A percentile compares a stretch with the other conserved stretches of the same genome.
These are phyloP conservation scores for Bombyx mori DNA, from an alignment of 1,140 invertebrate genomes.

Conservation along the genomic window ASM3026992v2 NC_085116.1:5576001-5576500, in stretches of 20 bases:
- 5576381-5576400: conserved; percentile 42
- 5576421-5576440: conserved; percentile 51
- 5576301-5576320: neutral
- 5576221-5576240: conserved; percentile 27
- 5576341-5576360: conserved; percentile 46
- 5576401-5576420: conserved; percentile 44
- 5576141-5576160: conserved; percentile 21
- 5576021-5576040: conserved; percentile 69
- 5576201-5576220: conserved; percentile 20
- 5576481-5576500: conserved; percentile 26
- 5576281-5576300: conserved; percentile 14
- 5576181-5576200: conserved; percentile 14
- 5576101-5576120: conserved; percentile 20
- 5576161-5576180: conserved; percentile 15
- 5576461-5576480: conserved; percentile 13
- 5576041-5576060: conserved; percentile 47
- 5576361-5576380: conserved; percentile 59
- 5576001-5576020: conserved; percentile 63
- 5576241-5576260: conserved; percentile 41
- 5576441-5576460: conserved; percentile 55
- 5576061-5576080: conserved; percentile 21
- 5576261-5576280: conserved; percentile 37
- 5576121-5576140: conserved; percentile 23
- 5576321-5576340: conserved; percentile 24
- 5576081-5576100: conserved; percentile 11